Evolutionary conservation across 1,140 invertebrate species (phyloP).

Genomic region (Adelges cooleyi): DNA sequence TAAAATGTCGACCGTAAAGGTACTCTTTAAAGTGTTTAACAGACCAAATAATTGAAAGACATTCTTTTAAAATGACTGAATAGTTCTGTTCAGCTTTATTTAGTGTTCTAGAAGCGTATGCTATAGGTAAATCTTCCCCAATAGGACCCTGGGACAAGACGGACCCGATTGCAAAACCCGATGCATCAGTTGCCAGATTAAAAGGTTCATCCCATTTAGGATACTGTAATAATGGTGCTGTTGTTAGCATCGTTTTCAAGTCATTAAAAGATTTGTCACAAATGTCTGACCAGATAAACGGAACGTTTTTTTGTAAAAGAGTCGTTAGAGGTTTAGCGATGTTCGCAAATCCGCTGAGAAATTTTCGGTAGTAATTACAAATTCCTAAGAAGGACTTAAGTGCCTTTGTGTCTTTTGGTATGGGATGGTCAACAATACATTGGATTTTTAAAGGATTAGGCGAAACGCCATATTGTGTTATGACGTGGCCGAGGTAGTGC

Average conservation of each 20-base stretch:
- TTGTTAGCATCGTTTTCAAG: not conserved
- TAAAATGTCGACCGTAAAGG: slow-evolving; percentile 40
- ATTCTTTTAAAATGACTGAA: slow-evolving; percentile 39
- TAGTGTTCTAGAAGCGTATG: slow-evolving; percentile 34
- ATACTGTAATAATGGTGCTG: slow-evolving; percentile 35
- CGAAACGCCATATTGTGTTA: slow-evolving; percentile 36
- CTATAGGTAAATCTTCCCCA: slow-evolving; percentile 29
- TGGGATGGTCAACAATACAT: slow-evolving; percentile 36
- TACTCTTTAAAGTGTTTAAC: slow-evolving; percentile 40
- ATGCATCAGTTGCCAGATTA: slow-evolving; percentile 34
- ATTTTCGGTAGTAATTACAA: slow-evolving; percentile 39
- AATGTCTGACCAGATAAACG: not conserved
- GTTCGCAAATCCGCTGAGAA: slow-evolving; percentile 37
- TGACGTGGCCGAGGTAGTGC: slow-evolving; percentile 38
- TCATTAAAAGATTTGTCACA: slow-evolving; percentile 4
- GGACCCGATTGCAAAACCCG: slow-evolving; percentile 25
- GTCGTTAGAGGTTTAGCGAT: slow-evolving; percentile 37
- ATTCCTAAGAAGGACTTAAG: slow-evolving; percentile 41
- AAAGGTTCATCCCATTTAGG: slow-evolving; percentile 37
- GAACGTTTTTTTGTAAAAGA: slow-evolving; percentile 36
- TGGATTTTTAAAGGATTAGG: slow-evolving; percentile 37
- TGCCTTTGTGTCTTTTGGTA: slow-evolving; percentile 34
- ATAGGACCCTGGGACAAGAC: slow-evolving; percentile 27
- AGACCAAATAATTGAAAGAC: slow-evolving; percentile 43
- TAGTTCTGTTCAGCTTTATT: slow-evolving; percentile 35